These are phyloP conservation scores for Dicrostonyx torquatus DNA, from an alignment of 2,797 vertebrate genomes.

Conservation along the genomic window DNA sequence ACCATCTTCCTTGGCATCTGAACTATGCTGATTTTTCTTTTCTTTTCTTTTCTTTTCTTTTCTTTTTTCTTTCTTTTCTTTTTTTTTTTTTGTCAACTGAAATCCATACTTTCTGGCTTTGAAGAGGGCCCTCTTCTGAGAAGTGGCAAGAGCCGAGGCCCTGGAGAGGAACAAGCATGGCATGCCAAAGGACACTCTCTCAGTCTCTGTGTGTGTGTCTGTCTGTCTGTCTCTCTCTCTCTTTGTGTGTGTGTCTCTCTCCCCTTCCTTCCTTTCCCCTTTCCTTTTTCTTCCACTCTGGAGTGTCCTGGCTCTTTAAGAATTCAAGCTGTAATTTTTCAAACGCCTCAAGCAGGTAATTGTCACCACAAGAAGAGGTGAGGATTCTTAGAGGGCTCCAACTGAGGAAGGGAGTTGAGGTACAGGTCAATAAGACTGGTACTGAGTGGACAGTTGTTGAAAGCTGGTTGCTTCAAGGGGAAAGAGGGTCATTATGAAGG, in stretches of 20 bases:
- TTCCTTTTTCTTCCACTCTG: background rate
- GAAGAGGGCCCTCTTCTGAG: background rate
- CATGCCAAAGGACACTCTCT: background rate
- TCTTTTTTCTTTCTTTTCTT: too few relatives aligned
- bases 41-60: too few relatives aligned
- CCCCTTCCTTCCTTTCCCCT: fast-evolving
- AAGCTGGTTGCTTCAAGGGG: background rate
- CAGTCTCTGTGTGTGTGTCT: background rate
- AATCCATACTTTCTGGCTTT: background rate
- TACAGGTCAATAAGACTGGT: fast-evolving
- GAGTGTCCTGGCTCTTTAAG: background rate
- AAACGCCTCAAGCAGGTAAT: too few relatives aligned
- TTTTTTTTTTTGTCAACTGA: background rate
- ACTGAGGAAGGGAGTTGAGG: background rate
- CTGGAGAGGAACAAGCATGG: background rate
- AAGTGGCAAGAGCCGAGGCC: background rate
- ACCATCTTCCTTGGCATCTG: background rate
- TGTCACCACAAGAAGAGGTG: background rate
- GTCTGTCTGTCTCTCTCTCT: background rate
- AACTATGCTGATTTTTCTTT: background rate
- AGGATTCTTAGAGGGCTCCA: background rate
- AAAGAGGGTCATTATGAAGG: too few relatives aligned
- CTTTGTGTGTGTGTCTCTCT: background rate
- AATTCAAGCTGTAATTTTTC: background rate
- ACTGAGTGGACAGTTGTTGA: background rate